Evolutionary conservation across 2,797 vertebrate genomes (phyloP).

Genomic region (Eurystomus glaucurus): DNA sequence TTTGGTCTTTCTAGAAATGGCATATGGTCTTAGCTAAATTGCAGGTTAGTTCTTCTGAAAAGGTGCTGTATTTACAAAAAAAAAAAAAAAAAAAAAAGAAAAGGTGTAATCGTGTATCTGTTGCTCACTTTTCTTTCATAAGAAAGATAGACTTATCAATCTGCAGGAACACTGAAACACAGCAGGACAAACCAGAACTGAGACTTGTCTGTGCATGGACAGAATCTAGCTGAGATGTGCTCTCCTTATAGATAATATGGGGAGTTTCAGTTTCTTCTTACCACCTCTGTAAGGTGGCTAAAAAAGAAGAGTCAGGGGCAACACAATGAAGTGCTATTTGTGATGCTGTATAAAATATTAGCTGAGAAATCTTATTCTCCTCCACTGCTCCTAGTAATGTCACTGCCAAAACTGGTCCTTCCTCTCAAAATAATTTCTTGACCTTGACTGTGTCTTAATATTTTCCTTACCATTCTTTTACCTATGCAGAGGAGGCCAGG

Average conservation of each 20-base stretch:
- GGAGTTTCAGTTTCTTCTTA: background rate
- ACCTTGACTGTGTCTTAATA: background rate
- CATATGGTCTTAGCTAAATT: background rate
- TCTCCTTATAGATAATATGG: background rate
- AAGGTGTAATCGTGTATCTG: accelerated
- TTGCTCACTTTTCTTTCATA: background rate
- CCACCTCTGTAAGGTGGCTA: background rate
- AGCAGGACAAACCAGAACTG: background rate
- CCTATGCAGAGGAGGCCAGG: accelerated
- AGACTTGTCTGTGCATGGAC: background rate
- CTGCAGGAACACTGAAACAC: background rate
- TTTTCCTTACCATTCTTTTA: background rate
- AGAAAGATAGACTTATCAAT: background rate
- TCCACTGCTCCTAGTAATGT: background rate
- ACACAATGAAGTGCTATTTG: background rate
- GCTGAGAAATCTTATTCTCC: background rate
- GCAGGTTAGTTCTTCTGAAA: background rate
- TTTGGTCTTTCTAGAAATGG: background rate
- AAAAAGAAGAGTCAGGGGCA: background rate
- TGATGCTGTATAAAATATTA: background rate
- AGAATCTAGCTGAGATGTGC: background rate
- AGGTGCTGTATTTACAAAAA: accelerated
- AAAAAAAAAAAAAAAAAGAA: background rate
- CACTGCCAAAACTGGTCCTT: background rate
- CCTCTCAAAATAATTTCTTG: background rate